Percentiles rank a stretch among this genome's conserved stretches.
phyloP scores from a whole-genome alignment of 2,113 vertebrate genomes.

The Eulemur rufifrons region DNA sequence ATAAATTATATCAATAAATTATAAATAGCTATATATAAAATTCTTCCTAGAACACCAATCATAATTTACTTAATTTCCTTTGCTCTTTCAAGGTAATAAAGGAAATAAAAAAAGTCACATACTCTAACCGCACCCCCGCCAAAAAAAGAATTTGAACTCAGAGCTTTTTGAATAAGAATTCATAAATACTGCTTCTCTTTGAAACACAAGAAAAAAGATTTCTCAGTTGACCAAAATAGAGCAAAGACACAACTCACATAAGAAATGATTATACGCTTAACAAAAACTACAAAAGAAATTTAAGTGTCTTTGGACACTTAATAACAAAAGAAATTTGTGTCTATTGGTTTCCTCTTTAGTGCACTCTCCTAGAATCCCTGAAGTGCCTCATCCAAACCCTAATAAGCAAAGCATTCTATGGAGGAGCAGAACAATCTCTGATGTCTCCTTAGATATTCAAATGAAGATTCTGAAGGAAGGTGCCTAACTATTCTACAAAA shows the following conservation, averaged over 20 bases:
- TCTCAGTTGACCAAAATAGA: conserved; percentile 57
- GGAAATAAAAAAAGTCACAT: conserved; percentile 24
- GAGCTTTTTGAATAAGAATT: conserved; percentile 54
- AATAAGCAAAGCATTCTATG: background rate
- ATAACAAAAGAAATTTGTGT: background rate
- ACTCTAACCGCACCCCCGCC: background rate
- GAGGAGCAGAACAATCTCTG: background rate
- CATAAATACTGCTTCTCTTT: conserved; percentile 62
- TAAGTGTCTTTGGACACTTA: background rate
- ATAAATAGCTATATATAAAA: background rate
- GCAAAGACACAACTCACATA: background rate
- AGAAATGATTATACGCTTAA: conserved; percentile 40
- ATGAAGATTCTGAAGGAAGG: background rate
- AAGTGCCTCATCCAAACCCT: background rate
- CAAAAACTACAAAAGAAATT: conserved; percentile 27
- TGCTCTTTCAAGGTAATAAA: conserved; percentile 46
- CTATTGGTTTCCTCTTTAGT: background rate
- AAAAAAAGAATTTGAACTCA: background rate
- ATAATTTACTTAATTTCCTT: conserved; percentile 33
- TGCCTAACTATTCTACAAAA: background rate
- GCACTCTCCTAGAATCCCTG: background rate
- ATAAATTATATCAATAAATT: background rate
- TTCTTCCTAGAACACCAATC: background rate
- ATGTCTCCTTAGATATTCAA: conserved; percentile 25
- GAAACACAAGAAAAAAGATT: conserved; percentile 57